Evolutionary conservation across 2,888 invertebrate species (phyloP), one percentile per base, ranked within the genome.

Genomic region (Drosophila atroscutellata): DNA sequence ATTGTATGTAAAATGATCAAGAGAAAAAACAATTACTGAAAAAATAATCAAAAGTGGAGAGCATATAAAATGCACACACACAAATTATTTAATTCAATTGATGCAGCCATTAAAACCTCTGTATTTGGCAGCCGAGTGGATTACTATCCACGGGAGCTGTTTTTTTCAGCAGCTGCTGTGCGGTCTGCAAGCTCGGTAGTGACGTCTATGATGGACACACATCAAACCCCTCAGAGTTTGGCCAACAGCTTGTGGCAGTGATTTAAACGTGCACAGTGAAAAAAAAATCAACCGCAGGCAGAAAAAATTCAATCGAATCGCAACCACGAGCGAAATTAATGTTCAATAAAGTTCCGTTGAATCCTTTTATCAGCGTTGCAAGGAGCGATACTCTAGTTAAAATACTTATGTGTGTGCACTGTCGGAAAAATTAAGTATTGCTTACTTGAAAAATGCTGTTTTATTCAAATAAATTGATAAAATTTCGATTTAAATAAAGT

Each of bases 11-110:
- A 72, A 68, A 34, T 77, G 42, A 47, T 50, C 34, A 37, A 37
- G 56, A 56, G 24, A 32, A 32, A 52, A 66, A 83, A 39, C 52
- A 57, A 51, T 54, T 62, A 49, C 59, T 30, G 32, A 34, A 60
- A 63, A 63, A 63, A 71, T 72, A 80, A 75, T 77, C 72, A 72
- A 74, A 75, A 66, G 68, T 63, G 58, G 60, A 83, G 63, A 64
- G 80, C 69, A 70, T 72, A 85, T 80, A 85, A 82, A 85, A 83
- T 69, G 72, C 81, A 83, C 72, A 74, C 70, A 55, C 45, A 67
- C 81, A 78, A 83, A 85, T 86, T 88, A 85, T 85, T 88, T 77
- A 86, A 88, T 88, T 86, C 75, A 83, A 73, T 82, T 85, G 80
- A 70, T 69, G 72, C 72, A 73, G 72, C 68, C 67, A 72, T 78